Conservation (phyloP, 2,113 vertebrate genomes). For the Heptranchias perlo region DNA sequence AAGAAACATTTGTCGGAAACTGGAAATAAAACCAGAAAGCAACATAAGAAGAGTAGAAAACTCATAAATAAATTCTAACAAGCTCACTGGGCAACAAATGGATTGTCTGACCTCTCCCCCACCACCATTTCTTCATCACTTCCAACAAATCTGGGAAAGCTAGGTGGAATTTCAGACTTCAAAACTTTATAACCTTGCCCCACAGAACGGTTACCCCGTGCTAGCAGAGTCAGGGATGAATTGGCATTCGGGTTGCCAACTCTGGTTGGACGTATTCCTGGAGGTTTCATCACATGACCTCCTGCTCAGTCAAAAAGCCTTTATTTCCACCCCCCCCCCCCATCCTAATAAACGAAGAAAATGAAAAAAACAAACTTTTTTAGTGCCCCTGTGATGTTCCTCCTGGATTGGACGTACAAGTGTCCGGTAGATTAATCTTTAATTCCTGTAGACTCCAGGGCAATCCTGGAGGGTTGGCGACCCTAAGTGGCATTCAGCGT, state of each 20-base stretch:
- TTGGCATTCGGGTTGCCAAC: not conserved
- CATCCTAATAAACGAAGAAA: not conserved
- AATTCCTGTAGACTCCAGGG: not conserved
- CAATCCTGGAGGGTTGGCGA: not conserved
- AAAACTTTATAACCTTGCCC: not conserved
- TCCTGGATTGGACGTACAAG: not conserved
- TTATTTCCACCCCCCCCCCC: no score
- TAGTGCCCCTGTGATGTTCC: not conserved
- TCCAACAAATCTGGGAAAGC: not conserved
- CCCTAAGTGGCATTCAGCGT: no score
- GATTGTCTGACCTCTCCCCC: not conserved
- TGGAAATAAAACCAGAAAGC: not conserved
- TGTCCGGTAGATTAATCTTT: not conserved
- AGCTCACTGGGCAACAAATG: not conserved
- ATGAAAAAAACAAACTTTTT: not conserved
- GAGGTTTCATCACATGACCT: not conserved
- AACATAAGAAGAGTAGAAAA: not conserved
- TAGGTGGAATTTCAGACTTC: not conserved
- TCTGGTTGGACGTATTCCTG: not conserved
- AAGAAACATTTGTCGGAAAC: not conserved
- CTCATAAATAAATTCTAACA: not conserved
- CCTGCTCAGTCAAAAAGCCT: not conserved
- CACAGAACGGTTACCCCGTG: not conserved
- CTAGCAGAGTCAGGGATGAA: not conserved
- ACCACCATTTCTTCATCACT: not conserved